Evolutionary conservation across 2,797 vertebrate species (phyloP).

Genomic region (Benthosema pterotum): DNA sequence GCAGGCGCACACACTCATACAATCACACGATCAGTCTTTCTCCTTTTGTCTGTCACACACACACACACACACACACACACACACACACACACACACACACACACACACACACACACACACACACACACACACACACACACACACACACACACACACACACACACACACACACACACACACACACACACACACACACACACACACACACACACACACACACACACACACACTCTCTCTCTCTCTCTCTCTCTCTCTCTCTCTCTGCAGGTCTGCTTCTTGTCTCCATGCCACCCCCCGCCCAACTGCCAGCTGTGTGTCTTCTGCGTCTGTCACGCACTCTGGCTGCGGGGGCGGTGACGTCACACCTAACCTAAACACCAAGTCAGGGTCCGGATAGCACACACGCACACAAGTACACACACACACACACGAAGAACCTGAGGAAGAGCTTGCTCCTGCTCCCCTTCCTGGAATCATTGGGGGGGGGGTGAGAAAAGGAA

Average conservation of each 20-base stretch:
- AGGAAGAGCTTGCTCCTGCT: constrained; percentile 71
- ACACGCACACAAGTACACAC: constrained; percentile 1
- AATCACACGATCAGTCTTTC: neutral
- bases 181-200: constrained; percentile 1
- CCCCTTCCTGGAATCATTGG: constrained; percentile 68
- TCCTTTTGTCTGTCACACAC: neutral
- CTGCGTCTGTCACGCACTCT: constrained; percentile 61
- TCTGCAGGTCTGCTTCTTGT: constrained; percentile 63
- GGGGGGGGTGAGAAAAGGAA: constrained; percentile 22
- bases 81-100: constrained; percentile 6
- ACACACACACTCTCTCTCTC: too few relatives aligned
- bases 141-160: neutral
- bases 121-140: neutral
- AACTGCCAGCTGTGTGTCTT: constrained; percentile 70
- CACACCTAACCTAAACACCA: constrained; percentile 75
- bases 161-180: constrained; percentile 17
- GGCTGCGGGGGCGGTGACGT: constrained; percentile 55
- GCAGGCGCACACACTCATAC: constrained; percentile 21
- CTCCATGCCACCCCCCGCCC: constrained; percentile 38
- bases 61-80: neutral
- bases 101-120: constrained; percentile 22
- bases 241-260: too few relatives aligned
- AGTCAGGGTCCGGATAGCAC: constrained; percentile 66
- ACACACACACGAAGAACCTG: constrained; percentile 38
- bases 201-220: neutral